A percentile compares a stretch with the other conserved stretches of the same genome.
These are phyloP conservation scores for Salvelinus namaycush DNA, from an alignment of 2,113 vertebrate species.

Conservation along the genomic window DNA sequence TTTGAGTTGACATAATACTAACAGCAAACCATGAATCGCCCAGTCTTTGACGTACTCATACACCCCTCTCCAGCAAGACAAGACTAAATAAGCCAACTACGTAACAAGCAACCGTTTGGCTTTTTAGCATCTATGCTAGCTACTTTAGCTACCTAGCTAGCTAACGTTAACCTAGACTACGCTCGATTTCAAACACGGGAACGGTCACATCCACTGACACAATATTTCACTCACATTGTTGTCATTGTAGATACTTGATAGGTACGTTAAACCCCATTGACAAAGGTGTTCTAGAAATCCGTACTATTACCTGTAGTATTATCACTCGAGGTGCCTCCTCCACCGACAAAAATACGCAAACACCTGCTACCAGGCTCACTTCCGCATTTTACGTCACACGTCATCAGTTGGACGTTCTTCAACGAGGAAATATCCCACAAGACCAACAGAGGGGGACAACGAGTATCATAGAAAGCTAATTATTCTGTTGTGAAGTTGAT, in stretches of 20 bases:
- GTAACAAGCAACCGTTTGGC: too few species aligned
- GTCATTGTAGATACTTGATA: slow-evolving; percentile 11
- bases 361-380: slow-evolving; percentile 23
- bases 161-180: not conserved
- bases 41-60: too few species aligned
- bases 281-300: not conserved
- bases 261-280: not conserved
- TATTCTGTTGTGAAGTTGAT: too few species aligned
- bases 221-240: not conserved
- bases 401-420: slow-evolving; percentile 30
- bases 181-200: slow-evolving; percentile 21
- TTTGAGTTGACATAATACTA: too few species aligned
- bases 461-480: slow-evolving; percentile 16
- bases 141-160: not conserved
- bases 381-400: slow-evolving; percentile 15
- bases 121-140: not conserved
- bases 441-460: slow-evolving; percentile 68
- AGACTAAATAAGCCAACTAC: too few species aligned
- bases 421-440: not conserved
- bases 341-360: not conserved
- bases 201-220: not conserved
- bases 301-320: slow-evolving; percentile 9
- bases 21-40: too few species aligned
- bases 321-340: not conserved
- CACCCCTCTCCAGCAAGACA: too few species aligned